phyloP scores from a whole-genome alignment of 2,888 invertebrate genomes.

The Blera fallax region DNA sequence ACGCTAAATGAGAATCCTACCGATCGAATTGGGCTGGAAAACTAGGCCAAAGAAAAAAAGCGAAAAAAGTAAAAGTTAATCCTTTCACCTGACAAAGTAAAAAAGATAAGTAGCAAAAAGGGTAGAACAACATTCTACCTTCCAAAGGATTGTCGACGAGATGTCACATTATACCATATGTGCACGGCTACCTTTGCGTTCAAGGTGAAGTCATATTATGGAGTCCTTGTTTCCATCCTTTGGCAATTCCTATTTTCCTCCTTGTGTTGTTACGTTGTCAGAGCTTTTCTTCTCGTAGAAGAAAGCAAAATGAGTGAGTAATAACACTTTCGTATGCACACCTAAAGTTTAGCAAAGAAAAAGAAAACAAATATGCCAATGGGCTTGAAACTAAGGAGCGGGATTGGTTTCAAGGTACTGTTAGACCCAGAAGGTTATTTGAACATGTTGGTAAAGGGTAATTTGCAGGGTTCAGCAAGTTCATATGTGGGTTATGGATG shows the following conservation, averaged over 20 bases:
- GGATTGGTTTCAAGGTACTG: not conserved
- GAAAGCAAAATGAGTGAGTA: not conserved
- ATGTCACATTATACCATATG: conserved; percentile 27
- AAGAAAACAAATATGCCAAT: conserved; percentile 17
- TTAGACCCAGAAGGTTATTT: conserved; percentile 18
- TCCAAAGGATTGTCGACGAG: conserved; percentile 16
- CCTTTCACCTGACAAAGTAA: conserved; percentile 11
- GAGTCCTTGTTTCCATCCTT: conserved; percentile 26
- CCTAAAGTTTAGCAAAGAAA: conserved; percentile 5
- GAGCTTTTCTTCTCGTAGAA: conserved; percentile 2
- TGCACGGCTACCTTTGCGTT: conserved; percentile 32
- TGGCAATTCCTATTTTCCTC: conserved; percentile 11
- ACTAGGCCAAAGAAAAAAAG: conserved; percentile 13
- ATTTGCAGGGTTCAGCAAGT: not conserved
- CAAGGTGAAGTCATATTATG: conserved; percentile 9
- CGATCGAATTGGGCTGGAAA: conserved; percentile 29
- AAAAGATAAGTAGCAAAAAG: conserved; percentile 17
- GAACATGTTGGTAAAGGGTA: not conserved
- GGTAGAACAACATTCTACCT: not conserved
- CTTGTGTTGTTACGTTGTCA: conserved; percentile 4
- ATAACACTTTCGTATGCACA: conserved; percentile 18
- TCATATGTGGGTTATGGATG: not conserved
- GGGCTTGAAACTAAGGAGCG: conserved; percentile 11
- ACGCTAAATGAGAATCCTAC: not conserved
- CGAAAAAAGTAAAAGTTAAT: conserved; percentile 23